Percentiles rank a stretch among this genome's conserved stretches.
phyloP scores from a whole-genome alignment of 2,113 vertebrate species.

The Eupsittula cactorum region DNA sequence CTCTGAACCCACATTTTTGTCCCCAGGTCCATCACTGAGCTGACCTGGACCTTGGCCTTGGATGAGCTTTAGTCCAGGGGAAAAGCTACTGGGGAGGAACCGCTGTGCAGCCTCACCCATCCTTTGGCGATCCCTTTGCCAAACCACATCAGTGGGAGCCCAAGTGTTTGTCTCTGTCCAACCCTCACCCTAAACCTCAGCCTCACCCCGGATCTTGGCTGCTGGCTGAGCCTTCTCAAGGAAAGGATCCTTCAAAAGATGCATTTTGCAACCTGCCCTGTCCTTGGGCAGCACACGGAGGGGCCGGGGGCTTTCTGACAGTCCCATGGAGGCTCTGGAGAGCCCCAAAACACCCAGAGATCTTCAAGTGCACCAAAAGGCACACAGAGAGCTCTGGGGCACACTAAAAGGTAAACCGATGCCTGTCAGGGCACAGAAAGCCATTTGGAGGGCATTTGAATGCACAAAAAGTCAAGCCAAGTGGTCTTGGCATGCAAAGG shows the following conservation, averaged over 20 bases:
- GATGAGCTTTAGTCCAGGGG: background rate
- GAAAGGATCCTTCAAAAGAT: background rate
- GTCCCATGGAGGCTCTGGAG: background rate
- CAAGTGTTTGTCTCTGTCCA: background rate
- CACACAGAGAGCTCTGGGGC: fast-evolving
- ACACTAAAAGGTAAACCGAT: background rate
- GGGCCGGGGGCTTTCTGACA: background rate
- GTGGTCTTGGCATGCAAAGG: background rate
- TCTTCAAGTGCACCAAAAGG: background rate
- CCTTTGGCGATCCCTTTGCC: background rate
- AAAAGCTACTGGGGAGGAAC: background rate
- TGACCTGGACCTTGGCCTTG: background rate
- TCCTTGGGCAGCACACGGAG: background rate
- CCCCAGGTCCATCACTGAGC: background rate
- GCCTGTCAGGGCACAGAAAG: background rate
- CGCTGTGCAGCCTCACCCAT: background rate
- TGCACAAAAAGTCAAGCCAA: background rate
- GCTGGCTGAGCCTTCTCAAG: background rate
- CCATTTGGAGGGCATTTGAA: background rate
- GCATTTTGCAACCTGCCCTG: background rate
- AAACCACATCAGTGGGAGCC: background rate
- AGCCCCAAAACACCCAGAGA: background rate
- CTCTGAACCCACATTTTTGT: background rate
- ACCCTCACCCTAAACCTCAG: background rate
- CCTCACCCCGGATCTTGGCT: background rate